A percentile compares a stretch with the other conserved stretches of the same genome.
Evolutionary conservation across 1,140 invertebrate genomes (phyloP).

Genomic region (Tribolium madens): DNA sequence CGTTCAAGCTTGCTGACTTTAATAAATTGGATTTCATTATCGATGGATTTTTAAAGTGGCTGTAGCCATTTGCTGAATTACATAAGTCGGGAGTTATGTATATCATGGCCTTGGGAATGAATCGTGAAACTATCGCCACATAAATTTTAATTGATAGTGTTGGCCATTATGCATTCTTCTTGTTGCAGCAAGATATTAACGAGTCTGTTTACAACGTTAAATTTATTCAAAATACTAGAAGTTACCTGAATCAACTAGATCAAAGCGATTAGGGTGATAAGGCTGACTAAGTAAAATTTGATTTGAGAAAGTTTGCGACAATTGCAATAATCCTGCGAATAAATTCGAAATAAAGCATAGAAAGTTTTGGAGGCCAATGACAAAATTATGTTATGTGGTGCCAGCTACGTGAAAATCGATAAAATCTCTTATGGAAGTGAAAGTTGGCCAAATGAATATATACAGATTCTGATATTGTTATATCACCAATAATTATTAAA

Average conservation of each 20-base stretch:
- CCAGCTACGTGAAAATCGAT: constrained; percentile 13
- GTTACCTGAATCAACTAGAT: constrained; percentile 22
- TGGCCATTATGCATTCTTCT: not conserved
- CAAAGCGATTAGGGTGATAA: not conserved
- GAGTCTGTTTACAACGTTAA: constrained; percentile 2
- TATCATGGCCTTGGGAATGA: constrained; percentile 9
- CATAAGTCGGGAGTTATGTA: constrained; percentile 19
- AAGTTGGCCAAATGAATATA: constrained; percentile 26
- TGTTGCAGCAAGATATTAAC: not conserved
- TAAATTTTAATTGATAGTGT: constrained; percentile 9
- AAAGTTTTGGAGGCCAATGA: constrained; percentile 1
- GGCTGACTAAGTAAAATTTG: not conserved
- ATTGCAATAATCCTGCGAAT: not conserved
- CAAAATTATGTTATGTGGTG: constrained; percentile 3
- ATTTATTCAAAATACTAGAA: not conserved
- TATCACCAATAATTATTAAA: constrained; percentile 14
- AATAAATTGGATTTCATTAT: constrained; percentile 13
- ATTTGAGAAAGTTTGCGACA: not conserved
- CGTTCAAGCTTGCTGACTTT: not conserved
- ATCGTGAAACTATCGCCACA: constrained; percentile 15
- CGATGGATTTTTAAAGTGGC: not conserved
- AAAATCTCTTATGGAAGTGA: constrained; percentile 36
- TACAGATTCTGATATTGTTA: not conserved
- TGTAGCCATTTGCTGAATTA: constrained; percentile 1
- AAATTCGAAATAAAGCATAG: not conserved